Base-by-base conservation (phyloP, 37 sponge, comb jelly and placozoan species). In the Corticium candelabrum region DNA sequence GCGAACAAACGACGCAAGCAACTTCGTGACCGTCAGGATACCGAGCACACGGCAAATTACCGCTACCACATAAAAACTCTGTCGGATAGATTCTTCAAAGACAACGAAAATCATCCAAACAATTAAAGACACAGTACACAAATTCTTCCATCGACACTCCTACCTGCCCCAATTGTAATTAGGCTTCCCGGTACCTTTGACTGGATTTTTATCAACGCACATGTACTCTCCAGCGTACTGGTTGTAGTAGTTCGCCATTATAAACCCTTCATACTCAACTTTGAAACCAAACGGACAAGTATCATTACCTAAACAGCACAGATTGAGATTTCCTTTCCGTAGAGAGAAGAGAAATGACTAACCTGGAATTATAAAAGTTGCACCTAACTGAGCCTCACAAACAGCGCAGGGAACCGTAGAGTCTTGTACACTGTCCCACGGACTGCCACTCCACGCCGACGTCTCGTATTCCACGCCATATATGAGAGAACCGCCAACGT, bases 81-180 rank as follows among this genome's bases (percentile, higher is more conserved):
- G 62, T 50, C 62, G 62, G 62, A 50, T 50, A 50, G 21, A 50
- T 27, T 21, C 62, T 50, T 11, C 11, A 11, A 50, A 50, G 62
- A 50, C 15, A 11, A 50, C 15, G 21, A 50, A 27, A 27, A 21
- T 11, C 11, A 21, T 27, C 11, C 21, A 50, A 50, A 21, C 11
- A 50, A 50, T 50, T 21, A 50, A 50, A 50, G 62, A 50, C 37
- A 80, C 34, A 68, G 67, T 68, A n/a, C n/a, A n/a, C n/a, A n/a
- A n/a, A n/a, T n/a, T n/a, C n/a, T n/a, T n/a, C n/a, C n/a, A n/a
- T n/a, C n/a, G n/a, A n/a, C 21, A 27, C 21, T 50, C 11, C 15
- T 50, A 50, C 62, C 62, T 50, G 11, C 62, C 62, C 62, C 62
- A 50, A 21, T 50, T 50, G 62, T 21, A 21, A 21, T 50, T 50